phyloP scores from a whole-genome alignment of 2,888 invertebrate species.

The Theretra japonica region DNA sequence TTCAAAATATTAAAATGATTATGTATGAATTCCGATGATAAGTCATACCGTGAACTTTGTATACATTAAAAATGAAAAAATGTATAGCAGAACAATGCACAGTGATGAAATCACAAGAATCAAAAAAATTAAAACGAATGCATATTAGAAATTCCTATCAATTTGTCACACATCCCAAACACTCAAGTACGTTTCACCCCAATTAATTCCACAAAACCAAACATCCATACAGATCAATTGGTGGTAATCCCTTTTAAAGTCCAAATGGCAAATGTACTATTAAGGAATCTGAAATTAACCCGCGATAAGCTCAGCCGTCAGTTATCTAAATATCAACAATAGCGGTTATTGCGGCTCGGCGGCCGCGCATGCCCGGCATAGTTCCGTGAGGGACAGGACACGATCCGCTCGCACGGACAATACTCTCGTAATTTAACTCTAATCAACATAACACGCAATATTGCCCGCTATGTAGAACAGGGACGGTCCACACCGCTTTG shows the following conservation, averaged over 20 bases:
- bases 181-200: no score
- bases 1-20: no score
- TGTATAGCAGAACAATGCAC: no score
- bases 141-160: no score
- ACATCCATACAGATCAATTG: no score
- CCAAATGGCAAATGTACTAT: background rate
- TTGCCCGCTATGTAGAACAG: background rate
- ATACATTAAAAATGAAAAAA: no score
- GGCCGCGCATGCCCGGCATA: conserved; percentile 51
- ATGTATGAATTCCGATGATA: background rate
- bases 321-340: conserved; percentile 19
- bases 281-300: background rate
- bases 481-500: background rate
- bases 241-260: no score
- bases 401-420: conserved; percentile 33
- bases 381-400: conserved; percentile 53
- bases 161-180: no score
- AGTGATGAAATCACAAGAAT: no score
- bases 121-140: no score
- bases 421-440: conserved; percentile 16
- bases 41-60: no score
- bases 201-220: no score
- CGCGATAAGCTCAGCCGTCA: background rate
- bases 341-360: background rate
- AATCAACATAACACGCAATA: conserved; percentile 12